Base-by-base conservation (phyloP, 2,797 vertebrate genomes). In the Gambelia wislizenii region DNA sequence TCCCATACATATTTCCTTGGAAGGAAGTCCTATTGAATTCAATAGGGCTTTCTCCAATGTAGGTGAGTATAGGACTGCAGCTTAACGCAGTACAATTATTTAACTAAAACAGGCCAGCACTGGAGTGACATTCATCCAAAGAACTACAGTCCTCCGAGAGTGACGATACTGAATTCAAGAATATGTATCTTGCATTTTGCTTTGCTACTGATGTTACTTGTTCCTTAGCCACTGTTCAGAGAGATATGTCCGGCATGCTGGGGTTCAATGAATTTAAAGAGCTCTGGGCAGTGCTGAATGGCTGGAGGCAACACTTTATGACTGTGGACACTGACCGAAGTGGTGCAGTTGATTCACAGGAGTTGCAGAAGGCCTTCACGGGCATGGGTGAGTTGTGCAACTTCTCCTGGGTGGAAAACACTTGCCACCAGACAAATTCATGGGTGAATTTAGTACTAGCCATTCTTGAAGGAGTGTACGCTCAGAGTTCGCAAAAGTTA, bases 181-280 rank as follows among this genome's bases (percentile, higher is more conserved):
- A 20, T 61, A 42, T 52, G 36, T 49, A 30, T 14, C 36, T 83
- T 72, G 36, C 16, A 18, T 78, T n/a, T 87, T 79, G 20, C 36
- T 78, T 80, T 76, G 16, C 7, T 83, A 75, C 61, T 91, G 79
- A 79, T 83, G 33, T 16, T 81, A 16, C 0, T 0, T 13, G 91
- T 93, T 95, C 95, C 96, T 97, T 97, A 96, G 93, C 88, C 76
- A 70, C 44, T 36, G 44, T 91, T 91, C 93, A 98, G 97, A 97
- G 97, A 78, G 97, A 98, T 85, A 95, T 96, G 96, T 97, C 97
- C 52, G 97, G 97, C 81, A 97, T 96, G 0, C 94, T 98, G 96
- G 97, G 97, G 67, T 98, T 98, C 94, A 96, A 92, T 90, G 97
- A 98, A 47, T 98, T 98, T 92, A 97, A 97, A 91, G 97, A 98